Base-by-base conservation (phyloP, 2,888 invertebrate genomes). In the Dynastes grantii region DNA sequence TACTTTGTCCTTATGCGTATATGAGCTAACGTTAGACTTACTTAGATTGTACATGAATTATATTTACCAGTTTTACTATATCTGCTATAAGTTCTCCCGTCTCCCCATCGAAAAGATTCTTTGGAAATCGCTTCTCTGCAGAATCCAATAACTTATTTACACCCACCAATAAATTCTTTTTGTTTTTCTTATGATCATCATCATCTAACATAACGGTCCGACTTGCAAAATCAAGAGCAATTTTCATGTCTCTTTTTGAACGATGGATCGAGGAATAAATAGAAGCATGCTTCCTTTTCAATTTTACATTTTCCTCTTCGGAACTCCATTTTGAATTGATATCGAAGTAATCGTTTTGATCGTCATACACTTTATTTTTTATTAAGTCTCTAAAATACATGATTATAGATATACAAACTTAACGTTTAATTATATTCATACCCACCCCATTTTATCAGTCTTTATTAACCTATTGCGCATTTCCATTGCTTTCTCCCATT, bases 311-410 rank as follows among this genome's bases (percentile, higher is more conserved):
- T 87, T 97, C 95, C 8, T 90, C 90, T 6, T 93, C 90, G 55
- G 93, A 93, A 27, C 97, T 89, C 97, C 98, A 98, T 32, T 94
- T 94, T 82, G 95, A 95, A 85, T 92, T 93, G 51, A 94, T 92
- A 85, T 93, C 93, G 87, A 96, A 99, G 88, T 98, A 98, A 88
- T 98, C 98, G 81, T 95, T 93, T 87, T 98, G 97, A 87, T 98
- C 98, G 87, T 99, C 98, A 64, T 95, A 96, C 5, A 97, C 95
- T 85, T 92, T 92, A 2, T 94, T 94, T 77, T 95, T 92, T 55
- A 92, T 91, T 29, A 75, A 70, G 83, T 93, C 93, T 85, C 95
- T 95, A 84, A 32, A 87, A 81, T 63, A 27, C 32, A 37, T 37
- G 32, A 37, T 37, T 5, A 37, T 37, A 45, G 0, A 11, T 5